Evolutionary conservation across 2,113 vertebrate genomes (phyloP), one percentile per base, ranked within the genome.

Genomic region (Ivindomyrus marchei): DNA sequence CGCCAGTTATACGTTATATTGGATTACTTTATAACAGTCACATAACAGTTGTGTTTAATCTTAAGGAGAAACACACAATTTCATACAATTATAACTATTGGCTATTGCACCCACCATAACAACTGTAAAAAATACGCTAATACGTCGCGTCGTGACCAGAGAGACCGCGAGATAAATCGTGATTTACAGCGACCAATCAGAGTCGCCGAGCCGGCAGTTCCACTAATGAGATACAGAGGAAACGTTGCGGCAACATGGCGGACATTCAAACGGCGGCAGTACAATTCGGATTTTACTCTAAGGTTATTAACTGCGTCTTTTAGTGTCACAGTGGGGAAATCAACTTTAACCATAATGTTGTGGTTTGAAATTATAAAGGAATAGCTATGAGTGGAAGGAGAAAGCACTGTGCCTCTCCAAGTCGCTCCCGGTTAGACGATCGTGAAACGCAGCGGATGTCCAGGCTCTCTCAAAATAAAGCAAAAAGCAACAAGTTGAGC

Each of bases 401-500:
- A 47, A 62, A 77, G 52, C 70, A 88, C 15, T 27, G 49, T 58
- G 49, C 36, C 9, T 62, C 77, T 36, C 39, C 89, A 31, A 17
- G 39, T 49, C 66, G 45, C 50, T 21, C 46, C 7, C 42, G 2
- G 13, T 77, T 49, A 24, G 85, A 87, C 19, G 85, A 87, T n/a
- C n/a, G 7, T 8, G 89, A 24, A 47, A 52, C 49, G 11, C 3
- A 31, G 13, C 85, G 90, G 2, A 0, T 86, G 24, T 39, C 84
- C 3, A n/a, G n/a, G 88, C 50, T 45, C 3, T 36, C 86, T 0
- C 92, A 88, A 88, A 31, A n/a, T 27, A 93, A 89, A 62, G 27
- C 80, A 7, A 93, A 90, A 91, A 86, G 89, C 3, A 96, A 94
- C 92, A 94, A 93, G 0, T 92, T 96, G 90, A 95, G 93, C 46